Conservation (phyloP, 2,113 vertebrate genomes). For the Engraulis encrasicolus region DNA sequence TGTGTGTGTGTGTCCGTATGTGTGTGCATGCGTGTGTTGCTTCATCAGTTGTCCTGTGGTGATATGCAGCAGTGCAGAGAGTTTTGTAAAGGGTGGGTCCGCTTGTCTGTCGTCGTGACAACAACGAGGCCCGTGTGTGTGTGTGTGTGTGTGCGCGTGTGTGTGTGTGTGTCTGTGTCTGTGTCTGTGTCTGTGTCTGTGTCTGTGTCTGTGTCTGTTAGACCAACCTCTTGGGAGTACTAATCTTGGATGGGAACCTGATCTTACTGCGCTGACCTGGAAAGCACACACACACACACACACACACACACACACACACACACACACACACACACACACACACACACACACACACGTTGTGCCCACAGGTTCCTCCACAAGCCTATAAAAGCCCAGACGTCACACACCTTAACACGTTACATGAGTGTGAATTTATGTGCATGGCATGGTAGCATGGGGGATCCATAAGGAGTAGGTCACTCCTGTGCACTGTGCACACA, state of each 20-base stretch:
- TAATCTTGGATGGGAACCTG: constrained; percentile 9
- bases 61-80: background rate
- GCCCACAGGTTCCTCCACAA: no score
- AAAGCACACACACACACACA: background rate
- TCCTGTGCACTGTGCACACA: background rate
- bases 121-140: background rate
- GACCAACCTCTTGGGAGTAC: background rate
- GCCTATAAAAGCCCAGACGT: background rate
- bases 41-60: background rate
- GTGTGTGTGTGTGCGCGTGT: background rate
- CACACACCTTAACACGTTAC: no score
- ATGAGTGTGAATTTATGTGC: background rate
- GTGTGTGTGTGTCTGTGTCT: no score
- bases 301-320: background rate
- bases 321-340: background rate
- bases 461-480: background rate
- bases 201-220: background rate
- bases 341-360: background rate
- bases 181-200: no score
- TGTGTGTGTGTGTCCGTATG: background rate
- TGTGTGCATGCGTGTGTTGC: background rate
- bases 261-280: background rate
- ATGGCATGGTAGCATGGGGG: background rate
- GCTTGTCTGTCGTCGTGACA: background rate
- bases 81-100: background rate